Base-by-base conservation (phyloP, 1,140 invertebrate species). In the Camponotus vicinus region DNA sequence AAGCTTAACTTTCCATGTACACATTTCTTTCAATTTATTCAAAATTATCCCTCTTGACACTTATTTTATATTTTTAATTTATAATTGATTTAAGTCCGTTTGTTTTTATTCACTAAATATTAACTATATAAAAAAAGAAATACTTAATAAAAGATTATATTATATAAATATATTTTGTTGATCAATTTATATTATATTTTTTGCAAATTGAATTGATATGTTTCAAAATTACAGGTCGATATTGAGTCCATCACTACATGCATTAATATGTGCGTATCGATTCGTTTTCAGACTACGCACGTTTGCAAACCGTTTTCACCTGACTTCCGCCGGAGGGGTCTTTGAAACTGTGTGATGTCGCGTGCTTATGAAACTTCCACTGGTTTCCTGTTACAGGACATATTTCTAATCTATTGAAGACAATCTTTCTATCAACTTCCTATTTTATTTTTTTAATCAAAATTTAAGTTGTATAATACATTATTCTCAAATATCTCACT, bases 211-310 rank as follows among this genome's bases (percentile, higher is more conserved):
- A 40, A 45, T 21, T 13, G 21, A 40, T 42, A 32, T 52, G 18
- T 21, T 61, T 61, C 32, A 27, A 61, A 49, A 37, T 73, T 13
- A 37, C 37, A n/a, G 40, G 27, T n/a, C 34, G 21, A 11, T 34
- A 37, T 71, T 37, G 11, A 6, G n/a, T 7, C 11, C 6, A 27
- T 59, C 45, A n/a, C 37, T 34, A 59, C 3, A 45, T 32, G 52
- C 8, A 8, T 80, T 45, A 69, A 27, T 27, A 67, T 49, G 59
- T 34, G 69, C 45, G 57, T 86, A 87, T 90, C 87, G 87, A 87
- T 88, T 87, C 85, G 76, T 93, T 92, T 92, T 88, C 88, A 94
- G 87, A 90, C 93, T 73, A 88, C 79, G 86, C 93, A 93, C 93
- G 93, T 93, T 91, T 49, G 66, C 85, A 37, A 75, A 87, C 84